Conservation (phyloP, 2,888 invertebrate genomes). For the Troides helena region DNA sequence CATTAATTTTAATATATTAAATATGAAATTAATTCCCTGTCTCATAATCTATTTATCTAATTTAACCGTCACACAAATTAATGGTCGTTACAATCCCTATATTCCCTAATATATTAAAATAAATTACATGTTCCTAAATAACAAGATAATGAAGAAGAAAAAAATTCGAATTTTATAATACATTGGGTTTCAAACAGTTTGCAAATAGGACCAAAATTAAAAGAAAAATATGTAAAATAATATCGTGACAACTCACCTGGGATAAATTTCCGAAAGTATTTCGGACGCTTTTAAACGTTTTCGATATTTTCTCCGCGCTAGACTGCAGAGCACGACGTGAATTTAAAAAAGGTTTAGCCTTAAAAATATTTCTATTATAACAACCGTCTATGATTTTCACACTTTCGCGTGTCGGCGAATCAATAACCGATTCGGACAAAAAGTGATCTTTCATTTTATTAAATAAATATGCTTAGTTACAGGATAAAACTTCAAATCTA, state of each 20-base stretch:
- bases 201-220: background rate
- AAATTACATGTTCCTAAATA: too few species aligned
- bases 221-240: background rate
- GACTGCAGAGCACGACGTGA: constrained; percentile 83
- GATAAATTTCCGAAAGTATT: constrained; percentile 84
- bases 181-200: background rate
- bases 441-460: constrained; percentile 71
- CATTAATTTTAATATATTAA: too few species aligned
- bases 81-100: too few species aligned
- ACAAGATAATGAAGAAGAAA: too few species aligned
- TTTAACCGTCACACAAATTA: too few species aligned
- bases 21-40: too few species aligned
- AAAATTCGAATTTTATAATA: too few species aligned
- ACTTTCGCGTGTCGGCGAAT: constrained; percentile 69
- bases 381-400: constrained; percentile 69
- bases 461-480: constrained; percentile 31
- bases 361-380: constrained; percentile 67
- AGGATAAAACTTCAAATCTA: constrained; percentile 17
- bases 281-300: constrained; percentile 83
- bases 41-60: too few species aligned
- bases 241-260: constrained; percentile 71
- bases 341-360: constrained; percentile 78
- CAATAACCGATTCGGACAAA: constrained; percentile 64
- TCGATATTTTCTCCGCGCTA: constrained; percentile 84
- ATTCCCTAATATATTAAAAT: too few species aligned